Percentiles rank a stretch among this genome's conserved stretches.
These are phyloP conservation scores for Cromileptes altivelis DNA, from an alignment of 2,113 vertebrate genomes.

Conservation along the genomic window DNA sequence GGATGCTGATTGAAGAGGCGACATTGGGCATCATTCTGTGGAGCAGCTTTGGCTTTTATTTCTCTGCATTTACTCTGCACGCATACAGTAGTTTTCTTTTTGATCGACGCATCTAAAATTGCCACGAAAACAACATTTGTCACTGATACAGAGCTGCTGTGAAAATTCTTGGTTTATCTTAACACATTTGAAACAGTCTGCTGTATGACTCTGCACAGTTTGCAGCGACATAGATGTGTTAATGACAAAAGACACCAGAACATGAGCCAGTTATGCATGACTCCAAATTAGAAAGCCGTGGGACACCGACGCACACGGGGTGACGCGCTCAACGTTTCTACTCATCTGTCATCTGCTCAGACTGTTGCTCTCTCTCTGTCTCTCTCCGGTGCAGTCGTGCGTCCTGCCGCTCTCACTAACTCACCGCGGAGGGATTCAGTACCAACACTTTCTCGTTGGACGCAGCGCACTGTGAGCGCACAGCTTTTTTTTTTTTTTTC, in stretches of 20 bases:
- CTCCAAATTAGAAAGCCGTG: constrained; percentile 22
- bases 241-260: not conserved
- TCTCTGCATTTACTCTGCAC: not conserved
- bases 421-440: not conserved
- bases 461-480: constrained; percentile 39
- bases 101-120: not conserved
- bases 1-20: constrained; percentile 18
- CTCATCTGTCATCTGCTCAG: constrained; percentile 7
- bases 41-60: not conserved
- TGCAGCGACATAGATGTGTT: not conserved
- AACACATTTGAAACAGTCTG: not conserved
- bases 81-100: not conserved
- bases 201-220: not conserved
- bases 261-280: not conserved
- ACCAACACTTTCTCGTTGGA: constrained; percentile 25
- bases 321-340: constrained; percentile 27
- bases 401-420: constrained; percentile 24
- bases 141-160: not conserved
- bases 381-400: constrained; percentile 10
- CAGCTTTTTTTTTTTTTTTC: too few relatives aligned
- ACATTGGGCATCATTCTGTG: not conserved
- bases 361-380: not conserved
- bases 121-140: not conserved
- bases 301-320: constrained; percentile 41
- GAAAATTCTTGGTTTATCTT: not conserved